Evolutionary conservation across 1,140 invertebrate species (phyloP).

Genomic region (Orchesella cincta): DNA sequence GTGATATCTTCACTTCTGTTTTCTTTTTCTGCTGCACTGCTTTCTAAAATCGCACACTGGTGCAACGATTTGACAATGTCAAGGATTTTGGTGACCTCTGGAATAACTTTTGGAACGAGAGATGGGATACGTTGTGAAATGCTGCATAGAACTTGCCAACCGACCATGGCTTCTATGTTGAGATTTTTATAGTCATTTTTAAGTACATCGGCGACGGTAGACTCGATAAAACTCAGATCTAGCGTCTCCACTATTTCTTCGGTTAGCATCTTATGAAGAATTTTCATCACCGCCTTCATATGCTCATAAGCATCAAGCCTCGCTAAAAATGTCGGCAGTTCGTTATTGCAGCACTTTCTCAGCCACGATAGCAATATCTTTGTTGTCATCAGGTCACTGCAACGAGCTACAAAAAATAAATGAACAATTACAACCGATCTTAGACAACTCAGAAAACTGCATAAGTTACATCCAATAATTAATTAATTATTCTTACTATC

Average conservation of each 20-base stretch:
- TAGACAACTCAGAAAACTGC: background rate
- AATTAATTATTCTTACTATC: conserved; percentile 20
- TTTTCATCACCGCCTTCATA: background rate
- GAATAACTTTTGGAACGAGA: conserved; percentile 22
- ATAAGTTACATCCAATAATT: background rate
- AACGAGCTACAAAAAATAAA: background rate
- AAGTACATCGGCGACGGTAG: background rate
- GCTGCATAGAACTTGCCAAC: conserved; percentile 24
- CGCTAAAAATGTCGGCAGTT: background rate
- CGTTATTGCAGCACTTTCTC: background rate
- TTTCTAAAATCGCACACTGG: conserved; percentile 15
- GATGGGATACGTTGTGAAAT: background rate
- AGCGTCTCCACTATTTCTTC: background rate
- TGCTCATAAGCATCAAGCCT: background rate
- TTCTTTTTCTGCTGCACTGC: conserved; percentile 8
- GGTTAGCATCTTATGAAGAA: background rate
- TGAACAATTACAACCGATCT: background rate
- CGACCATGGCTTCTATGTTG: conserved; percentile 23
- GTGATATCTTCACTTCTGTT: conserved; percentile 30
- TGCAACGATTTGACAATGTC: conserved; percentile 4
- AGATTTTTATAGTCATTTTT: background rate
- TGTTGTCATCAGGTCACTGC: background rate
- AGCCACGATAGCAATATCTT: background rate
- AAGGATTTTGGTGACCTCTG: background rate
- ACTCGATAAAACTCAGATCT: background rate